Base-by-base conservation (phyloP, 2,888 invertebrate species). In the Bombylius major region DNA sequence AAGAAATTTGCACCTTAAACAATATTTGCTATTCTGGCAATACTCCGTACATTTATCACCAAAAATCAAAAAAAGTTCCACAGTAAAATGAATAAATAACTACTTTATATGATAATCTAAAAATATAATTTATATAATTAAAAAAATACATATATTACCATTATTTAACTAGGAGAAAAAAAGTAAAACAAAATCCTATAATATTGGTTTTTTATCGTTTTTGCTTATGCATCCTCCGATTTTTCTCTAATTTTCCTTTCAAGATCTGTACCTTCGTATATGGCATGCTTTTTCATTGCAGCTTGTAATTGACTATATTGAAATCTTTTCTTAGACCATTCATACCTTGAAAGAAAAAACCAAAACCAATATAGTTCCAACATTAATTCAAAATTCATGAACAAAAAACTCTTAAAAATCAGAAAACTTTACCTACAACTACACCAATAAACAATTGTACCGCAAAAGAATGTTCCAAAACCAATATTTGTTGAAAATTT, bases 361-460 rank as follows among this genome's bases (percentile, higher is more conserved):
- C n/a, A 49, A 34, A 52, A 51, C 50, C 5, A 14, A 51, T 14
- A 23, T 23, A 23, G 3, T 23, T 23, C 3, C 23, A 23, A 33
- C 32, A 42, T 34, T 9, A 14, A 51, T 32, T 34, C 1, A 23
- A 23, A 23, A 23, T 23, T 23, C 23, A 23, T 23, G 8, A 36
- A 34, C 13, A 47, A 13, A 11, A 51, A 36, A 6, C 23, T 11
- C 8, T n/a, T n/a, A n/a, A n/a, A n/a, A n/a, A n/a, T n/a, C n/a
- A n/a, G n/a, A n/a, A n/a, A n/a, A 7, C 48, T n/a, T 52, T 49
- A 75, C 75, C 75, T 67, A 71, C 86, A 86, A 56, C 77, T 77
- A 56, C 79, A 78, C 87, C 87, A 89, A 68, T 85, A 87, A 0
- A 76, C 64, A 60, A 86, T 62, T 7, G 87, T 85, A 39, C 83